These are phyloP conservation scores for Drosophila funebris DNA, from an alignment of 1,140 invertebrate species.

Conservation along the genomic window DNA sequence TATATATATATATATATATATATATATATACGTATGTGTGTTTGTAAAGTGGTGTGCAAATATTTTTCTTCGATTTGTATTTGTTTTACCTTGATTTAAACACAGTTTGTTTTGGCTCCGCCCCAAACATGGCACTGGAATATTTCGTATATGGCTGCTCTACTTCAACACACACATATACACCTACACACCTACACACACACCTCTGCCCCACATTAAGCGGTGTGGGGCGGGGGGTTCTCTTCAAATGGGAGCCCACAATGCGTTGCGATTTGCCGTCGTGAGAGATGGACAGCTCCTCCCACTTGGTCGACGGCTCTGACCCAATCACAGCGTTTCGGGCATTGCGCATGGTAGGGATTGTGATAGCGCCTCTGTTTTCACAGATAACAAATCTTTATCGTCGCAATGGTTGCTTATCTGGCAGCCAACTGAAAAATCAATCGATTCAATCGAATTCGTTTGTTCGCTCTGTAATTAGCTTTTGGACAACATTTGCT, in stretches of 20 bases:
- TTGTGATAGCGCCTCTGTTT: constrained; percentile 77
- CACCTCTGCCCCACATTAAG: background rate
- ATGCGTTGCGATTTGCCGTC: constrained; percentile 33
- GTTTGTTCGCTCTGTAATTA: constrained; percentile 79
- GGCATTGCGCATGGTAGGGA: constrained; percentile 68
- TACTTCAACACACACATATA: constrained; percentile 37
- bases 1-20: background rate
- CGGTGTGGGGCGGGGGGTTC: background rate
- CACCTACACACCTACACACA: background rate
- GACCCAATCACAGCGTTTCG: constrained; percentile 72
- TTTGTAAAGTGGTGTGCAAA: constrained; percentile 58
- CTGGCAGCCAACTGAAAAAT: constrained; percentile 66
- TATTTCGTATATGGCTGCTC: constrained; percentile 53
- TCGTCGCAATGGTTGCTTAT: constrained; percentile 76
- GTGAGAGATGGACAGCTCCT: constrained; percentile 58
- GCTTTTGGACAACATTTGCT: constrained; percentile 67
- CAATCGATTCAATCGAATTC: constrained; percentile 75
- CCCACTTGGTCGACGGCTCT: constrained; percentile 51
- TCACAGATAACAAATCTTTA: constrained; percentile 83
- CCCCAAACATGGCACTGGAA: constrained; percentile 66
- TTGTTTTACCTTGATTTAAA: constrained; percentile 79
- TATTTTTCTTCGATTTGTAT: constrained; percentile 79
- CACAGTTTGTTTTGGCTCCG: constrained; percentile 51
- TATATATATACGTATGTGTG: constrained; percentile 1
- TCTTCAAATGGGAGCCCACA: constrained; percentile 12